Base-by-base conservation (phyloP, 2,888 invertebrate genomes). In the Eremobia ochroleuca region DNA sequence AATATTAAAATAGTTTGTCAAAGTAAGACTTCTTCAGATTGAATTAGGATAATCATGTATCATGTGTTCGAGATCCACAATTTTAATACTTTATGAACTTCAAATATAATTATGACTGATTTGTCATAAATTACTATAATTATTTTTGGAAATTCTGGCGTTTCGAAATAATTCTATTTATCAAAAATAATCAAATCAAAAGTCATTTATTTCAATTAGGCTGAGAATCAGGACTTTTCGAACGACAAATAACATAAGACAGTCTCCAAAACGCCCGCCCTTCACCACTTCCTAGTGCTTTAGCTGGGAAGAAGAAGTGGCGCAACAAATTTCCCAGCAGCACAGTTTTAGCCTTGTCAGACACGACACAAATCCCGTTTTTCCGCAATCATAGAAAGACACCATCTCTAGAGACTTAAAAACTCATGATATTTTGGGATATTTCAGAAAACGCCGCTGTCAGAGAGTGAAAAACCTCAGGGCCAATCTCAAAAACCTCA, bases 1-100 rank as follows among this genome's bases (percentile, higher is more conserved):
- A 74, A 73, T 79, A 70, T 70, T 82, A 43, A 52, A 70, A 21
- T 66, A 70, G 65, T 55, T 40, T 65, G 25, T 49, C 34, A 43
- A 40, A 52, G 40, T 62, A 13, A 58, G 34, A 28, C 18, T n/a
- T 65, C 15, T 3, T 8, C n/a, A 31, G 15, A 67, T 62, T 37
- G 0, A 70, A 74, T 79, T 67, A 37, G 9, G 21, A 13, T 62
- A 84, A 73, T 78, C 18, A 52, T 28, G 28, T 59, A 58, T 43
- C 59, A 34, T 62, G 34, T 52, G 34, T 21, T 73, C 5, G 1
- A 34, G 3, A 72, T 59, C 8, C 46, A 25, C 9, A 61, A 59
- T 49, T 21, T 15, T 76, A 28, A 43, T 34, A 46, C 9, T 49
- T 52, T 34, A 43, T 28, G 49, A 61, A 49, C 4, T 49, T 37